Percentiles rank a stretch among this genome's conserved stretches.
phyloP scores from a whole-genome alignment of 2,888 invertebrate species.

The Herminia tarsipennalis region DNA sequence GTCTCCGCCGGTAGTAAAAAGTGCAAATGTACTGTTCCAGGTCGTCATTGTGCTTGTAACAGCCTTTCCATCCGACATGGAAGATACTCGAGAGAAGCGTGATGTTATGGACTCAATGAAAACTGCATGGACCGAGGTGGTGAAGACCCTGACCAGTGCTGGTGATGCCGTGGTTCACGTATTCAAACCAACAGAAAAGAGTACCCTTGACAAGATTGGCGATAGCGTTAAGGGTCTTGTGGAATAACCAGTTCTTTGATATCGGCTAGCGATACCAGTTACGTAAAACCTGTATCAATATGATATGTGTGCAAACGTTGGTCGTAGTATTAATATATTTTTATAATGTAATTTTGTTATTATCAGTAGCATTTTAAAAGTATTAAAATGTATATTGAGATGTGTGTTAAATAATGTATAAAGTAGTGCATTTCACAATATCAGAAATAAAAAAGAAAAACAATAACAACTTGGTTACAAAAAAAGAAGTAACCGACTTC shows the following conservation, averaged over 20 bases:
- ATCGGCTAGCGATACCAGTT: constrained; percentile 23
- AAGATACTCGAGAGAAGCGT: constrained; percentile 52
- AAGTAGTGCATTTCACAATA: too few species aligned
- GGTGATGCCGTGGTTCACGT: constrained; percentile 74
- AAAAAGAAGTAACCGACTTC: too few species aligned
- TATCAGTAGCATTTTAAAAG: background rate
- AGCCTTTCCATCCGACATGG: constrained; percentile 54
- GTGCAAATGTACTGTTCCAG: constrained; percentile 43
- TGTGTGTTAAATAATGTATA: too few species aligned
- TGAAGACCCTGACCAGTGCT: constrained; percentile 67
- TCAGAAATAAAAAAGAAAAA: too few species aligned
- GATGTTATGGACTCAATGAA: constrained; percentile 77
- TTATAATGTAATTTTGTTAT: background rate
- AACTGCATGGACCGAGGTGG: constrained; percentile 69
- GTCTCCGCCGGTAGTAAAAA: background rate
- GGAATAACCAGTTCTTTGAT: constrained; percentile 46
- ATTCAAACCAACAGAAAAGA: constrained; percentile 76
- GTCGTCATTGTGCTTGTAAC: constrained; percentile 45
- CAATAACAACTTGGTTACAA: too few species aligned
- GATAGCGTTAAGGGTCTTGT: constrained; percentile 62
- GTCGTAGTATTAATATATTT: constrained; percentile 7
- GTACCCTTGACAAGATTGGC: constrained; percentile 65
- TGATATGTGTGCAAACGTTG: constrained; percentile 8
- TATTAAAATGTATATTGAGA: background rate
- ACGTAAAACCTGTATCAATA: constrained; percentile 28